Evolutionary conservation across 2,888 invertebrate species (phyloP).

Genomic region (Melanostoma scalare): DNA sequence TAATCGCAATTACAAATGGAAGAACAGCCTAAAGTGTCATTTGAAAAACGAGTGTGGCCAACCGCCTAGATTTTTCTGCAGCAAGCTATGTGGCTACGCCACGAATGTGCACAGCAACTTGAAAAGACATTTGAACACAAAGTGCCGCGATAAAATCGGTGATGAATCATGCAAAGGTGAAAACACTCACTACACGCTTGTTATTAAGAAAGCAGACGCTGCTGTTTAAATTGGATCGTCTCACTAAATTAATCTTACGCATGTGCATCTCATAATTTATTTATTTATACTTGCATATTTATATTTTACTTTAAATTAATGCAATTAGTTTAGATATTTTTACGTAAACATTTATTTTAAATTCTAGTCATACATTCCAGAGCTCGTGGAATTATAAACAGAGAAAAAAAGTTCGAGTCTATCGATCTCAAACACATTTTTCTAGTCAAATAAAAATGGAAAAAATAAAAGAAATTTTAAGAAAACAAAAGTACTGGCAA

Average conservation of each 20-base stretch:
- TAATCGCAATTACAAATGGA: slow-evolving; percentile 88
- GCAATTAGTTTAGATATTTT: slow-evolving; percentile 58
- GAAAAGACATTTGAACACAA: slow-evolving; percentile 82
- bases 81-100: slow-evolving; percentile 82
- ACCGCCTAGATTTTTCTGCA: slow-evolving; percentile 83
- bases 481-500: slow-evolving; percentile 55
- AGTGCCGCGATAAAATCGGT: slow-evolving; percentile 81
- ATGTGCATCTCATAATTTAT: slow-evolving; percentile 44
- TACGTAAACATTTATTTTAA: slow-evolving; percentile 54
- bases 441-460: slow-evolving; percentile 75
- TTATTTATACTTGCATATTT: slow-evolving; percentile 23
- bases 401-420: slow-evolving; percentile 50
- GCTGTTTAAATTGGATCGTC: slow-evolving; percentile 62
- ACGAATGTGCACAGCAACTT: slow-evolving; percentile 82
- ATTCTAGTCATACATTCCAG: slow-evolving; percentile 69
- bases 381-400: slow-evolving; percentile 41
- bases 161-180: slow-evolving; percentile 76
- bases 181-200: slow-evolving; percentile 77
- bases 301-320: slow-evolving; percentile 21
- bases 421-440: slow-evolving; percentile 68
- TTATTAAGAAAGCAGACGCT: slow-evolving; percentile 78
- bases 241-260: slow-evolving; percentile 34
- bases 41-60: slow-evolving; percentile 87
- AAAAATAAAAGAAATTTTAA: slow-evolving; percentile 42
- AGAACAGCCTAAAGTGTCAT: slow-evolving; percentile 88